A percentile compares a stretch with the other conserved stretches of the same genome.
These are phyloP conservation scores for Lucilia sericata DNA, from an alignment of 1,140 invertebrate genomes.

Conservation along the genomic window DNA sequence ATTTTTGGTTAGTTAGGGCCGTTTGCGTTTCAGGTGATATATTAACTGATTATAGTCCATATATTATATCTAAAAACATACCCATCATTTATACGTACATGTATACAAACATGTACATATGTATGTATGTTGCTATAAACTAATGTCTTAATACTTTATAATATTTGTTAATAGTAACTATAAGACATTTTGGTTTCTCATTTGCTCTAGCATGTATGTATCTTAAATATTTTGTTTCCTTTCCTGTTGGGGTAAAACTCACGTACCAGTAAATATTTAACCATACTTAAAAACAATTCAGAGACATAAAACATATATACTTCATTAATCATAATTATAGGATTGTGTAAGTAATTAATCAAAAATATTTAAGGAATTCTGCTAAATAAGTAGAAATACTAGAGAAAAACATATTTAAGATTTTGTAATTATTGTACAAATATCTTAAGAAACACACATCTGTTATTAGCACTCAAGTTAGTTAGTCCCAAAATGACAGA, in stretches of 20 bases:
- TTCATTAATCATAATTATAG: conserved; percentile 42
- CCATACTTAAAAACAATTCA: not conserved
- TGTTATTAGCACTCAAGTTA: too few species aligned
- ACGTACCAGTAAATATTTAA: not conserved
- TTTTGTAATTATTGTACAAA: too few species aligned
- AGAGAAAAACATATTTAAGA: too few species aligned
- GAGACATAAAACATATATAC: conserved; percentile 10
- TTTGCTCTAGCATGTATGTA: not conserved
- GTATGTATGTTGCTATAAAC: not conserved
- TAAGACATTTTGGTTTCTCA: not conserved
- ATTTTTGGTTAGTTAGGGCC: too few species aligned
- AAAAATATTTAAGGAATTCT: not conserved
- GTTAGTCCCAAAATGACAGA: too few species aligned
- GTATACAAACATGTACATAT: not conserved
- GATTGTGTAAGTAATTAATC: conserved; percentile 37
- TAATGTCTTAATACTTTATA: conserved; percentile 34
- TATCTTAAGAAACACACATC: too few species aligned
- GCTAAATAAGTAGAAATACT: not conserved
- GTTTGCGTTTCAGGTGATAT: too few species aligned
- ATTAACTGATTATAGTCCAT: too few species aligned
- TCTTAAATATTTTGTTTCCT: not conserved
- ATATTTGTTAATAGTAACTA: conserved; percentile 36
- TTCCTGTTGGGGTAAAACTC: not conserved
- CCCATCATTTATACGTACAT: too few species aligned
- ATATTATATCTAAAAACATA: too few species aligned